Evolutionary conservation across 2,113 vertebrate species (phyloP).

Genomic region (Cercocebus atys): DNA sequence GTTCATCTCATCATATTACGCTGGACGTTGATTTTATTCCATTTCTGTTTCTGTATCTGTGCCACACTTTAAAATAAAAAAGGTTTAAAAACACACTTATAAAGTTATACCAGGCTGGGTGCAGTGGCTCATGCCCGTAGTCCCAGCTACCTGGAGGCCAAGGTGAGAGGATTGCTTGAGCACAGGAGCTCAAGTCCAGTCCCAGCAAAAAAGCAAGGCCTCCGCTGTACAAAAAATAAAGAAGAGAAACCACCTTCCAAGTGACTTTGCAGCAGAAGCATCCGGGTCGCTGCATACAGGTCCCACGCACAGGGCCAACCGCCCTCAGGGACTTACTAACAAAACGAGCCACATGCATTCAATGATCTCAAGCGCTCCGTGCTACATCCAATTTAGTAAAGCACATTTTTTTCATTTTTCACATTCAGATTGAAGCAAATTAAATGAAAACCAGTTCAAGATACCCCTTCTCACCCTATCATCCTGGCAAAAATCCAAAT

Average conservation of each 20-base stretch:
- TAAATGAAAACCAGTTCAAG: background rate
- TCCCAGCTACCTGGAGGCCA: no score
- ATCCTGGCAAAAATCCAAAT: background rate
- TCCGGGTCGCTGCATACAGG: rapidly evolving
- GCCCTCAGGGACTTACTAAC: background rate
- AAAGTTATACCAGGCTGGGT: background rate
- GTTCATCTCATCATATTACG: background rate
- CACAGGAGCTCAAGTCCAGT: background rate
- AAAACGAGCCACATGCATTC: background rate
- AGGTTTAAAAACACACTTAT: background rate
- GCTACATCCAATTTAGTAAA: background rate
- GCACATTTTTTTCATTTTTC: background rate
- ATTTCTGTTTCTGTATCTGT: background rate
- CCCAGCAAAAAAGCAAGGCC: no score
- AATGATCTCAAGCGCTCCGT: background rate
- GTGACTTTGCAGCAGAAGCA: background rate
- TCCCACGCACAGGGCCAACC: background rate
- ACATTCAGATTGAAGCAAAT: background rate
- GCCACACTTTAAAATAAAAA: background rate
- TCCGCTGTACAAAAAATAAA: background rate
- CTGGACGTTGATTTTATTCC: background rate
- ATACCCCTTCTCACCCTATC: background rate
- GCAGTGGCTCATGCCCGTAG: no score
- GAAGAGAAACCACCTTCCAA: background rate
- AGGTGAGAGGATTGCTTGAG: background rate